These are phyloP conservation scores for Apocrypta bakeri DNA, from an alignment of 1,140 invertebrate species.

Conservation along the genomic window DNA sequence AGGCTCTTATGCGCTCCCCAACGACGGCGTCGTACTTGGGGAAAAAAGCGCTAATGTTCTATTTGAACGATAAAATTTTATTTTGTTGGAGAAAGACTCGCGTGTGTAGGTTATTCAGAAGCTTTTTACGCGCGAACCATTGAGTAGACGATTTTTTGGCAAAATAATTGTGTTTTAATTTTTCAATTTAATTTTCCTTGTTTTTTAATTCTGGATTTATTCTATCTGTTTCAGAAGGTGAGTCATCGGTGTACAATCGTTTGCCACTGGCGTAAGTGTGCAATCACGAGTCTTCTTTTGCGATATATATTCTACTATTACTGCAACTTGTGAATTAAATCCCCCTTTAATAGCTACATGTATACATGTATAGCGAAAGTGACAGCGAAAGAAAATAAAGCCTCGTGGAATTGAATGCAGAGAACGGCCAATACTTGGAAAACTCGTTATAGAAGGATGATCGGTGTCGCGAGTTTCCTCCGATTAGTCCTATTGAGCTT, in stretches of 20 bases:
- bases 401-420: constrained; percentile 6
- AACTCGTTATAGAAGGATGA: constrained; percentile 22
- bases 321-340: not conserved
- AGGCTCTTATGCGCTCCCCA: not conserved
- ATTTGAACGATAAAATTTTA: constrained; percentile 16
- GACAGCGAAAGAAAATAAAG: not conserved
- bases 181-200: too few species aligned
- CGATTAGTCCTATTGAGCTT: not conserved
- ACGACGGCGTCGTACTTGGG: not conserved
- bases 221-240: not conserved
- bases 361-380: too few species aligned
- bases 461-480: constrained; percentile 28
- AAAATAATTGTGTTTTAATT: not conserved
- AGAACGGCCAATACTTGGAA: constrained; percentile 19
- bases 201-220: not conserved
- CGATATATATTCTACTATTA: not conserved
- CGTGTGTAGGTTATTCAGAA: too few species aligned
- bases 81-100: not conserved
- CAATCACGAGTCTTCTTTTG: too few species aligned
- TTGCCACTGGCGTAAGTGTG: too few species aligned
- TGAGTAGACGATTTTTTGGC: not conserved
- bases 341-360: not conserved
- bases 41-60: constrained; percentile 6
- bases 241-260: too few species aligned
- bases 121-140: not conserved